These are phyloP conservation scores for Decapterus maruadsi DNA, from an alignment of 2,797 vertebrate genomes.

Conservation along the genomic window DNA sequence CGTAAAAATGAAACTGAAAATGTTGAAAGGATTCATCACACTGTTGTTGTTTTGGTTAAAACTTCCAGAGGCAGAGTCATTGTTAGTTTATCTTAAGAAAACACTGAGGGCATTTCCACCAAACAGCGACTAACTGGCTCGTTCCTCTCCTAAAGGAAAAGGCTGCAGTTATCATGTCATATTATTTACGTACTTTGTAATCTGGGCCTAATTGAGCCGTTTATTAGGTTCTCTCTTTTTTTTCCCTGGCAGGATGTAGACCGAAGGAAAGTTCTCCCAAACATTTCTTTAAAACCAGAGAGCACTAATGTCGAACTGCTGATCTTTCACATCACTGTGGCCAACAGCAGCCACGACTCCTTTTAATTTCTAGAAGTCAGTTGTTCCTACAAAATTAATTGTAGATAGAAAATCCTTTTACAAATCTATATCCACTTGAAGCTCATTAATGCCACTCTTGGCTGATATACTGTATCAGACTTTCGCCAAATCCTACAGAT, in stretches of 20 bases:
- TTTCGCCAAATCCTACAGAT: constrained; percentile 28
- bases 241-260: background rate
- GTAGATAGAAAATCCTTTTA: constrained; percentile 5
- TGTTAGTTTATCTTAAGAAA: constrained; percentile 15
- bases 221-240: background rate
- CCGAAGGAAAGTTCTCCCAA: background rate
- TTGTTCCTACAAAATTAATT: constrained; percentile 18
- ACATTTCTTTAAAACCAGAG: constrained; percentile 1
- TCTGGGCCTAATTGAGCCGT: background rate
- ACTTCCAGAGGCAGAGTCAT: background rate
- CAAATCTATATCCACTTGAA: constrained; percentile 35
- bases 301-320: background rate
- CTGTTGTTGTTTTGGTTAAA: background rate
- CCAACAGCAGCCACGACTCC: background rate
- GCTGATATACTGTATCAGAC: constrained; percentile 18
- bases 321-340: background rate
- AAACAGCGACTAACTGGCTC: background rate
- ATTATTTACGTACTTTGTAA: constrained; percentile 2
- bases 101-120: constrained; percentile 4
- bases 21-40: constrained; percentile 6
- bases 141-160: background rate
- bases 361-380: background rate
- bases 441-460: background rate
- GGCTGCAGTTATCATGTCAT: background rate
- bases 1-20: background rate